Conservation (phyloP, 2,888 invertebrate genomes). For the Drosophila phalerata region DNA sequence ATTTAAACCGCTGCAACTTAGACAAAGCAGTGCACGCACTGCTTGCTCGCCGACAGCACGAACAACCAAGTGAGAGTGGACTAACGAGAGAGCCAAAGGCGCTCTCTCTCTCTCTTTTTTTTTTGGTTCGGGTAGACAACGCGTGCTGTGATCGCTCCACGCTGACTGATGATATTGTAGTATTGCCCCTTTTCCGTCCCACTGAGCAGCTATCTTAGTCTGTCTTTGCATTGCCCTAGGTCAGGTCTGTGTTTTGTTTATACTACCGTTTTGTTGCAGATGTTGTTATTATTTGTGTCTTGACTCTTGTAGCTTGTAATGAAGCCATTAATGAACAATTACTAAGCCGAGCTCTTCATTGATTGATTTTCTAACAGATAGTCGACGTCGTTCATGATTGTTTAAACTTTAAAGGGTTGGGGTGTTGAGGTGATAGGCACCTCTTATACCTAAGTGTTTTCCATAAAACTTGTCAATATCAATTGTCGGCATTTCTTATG, state of each 20-base stretch:
- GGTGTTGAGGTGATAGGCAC: not conserved
- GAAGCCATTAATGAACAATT: conserved; percentile 73
- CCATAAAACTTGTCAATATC: not conserved
- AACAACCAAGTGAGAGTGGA: conserved; percentile 9
- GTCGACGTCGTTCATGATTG: not conserved
- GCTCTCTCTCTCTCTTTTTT: not conserved
- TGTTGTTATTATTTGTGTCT: conserved; percentile 15
- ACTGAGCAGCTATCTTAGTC: not conserved
- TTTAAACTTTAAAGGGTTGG: not conserved
- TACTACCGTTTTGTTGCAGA: conserved; percentile 51
- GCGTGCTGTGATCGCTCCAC: conserved; percentile 51
- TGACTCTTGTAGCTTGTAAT: conserved; percentile 58
- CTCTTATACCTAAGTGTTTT: not conserved
- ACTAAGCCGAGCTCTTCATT: conserved; percentile 54
- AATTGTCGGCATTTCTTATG: not conserved
- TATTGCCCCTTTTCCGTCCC: not conserved
- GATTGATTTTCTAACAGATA: conserved; percentile 52
- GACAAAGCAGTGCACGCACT: conserved; percentile 52
- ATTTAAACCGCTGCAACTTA: conserved; percentile 56
- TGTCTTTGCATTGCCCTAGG: conserved; percentile 72
- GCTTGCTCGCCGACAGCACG: conserved; percentile 38
- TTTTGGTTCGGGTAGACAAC: conserved; percentile 36
- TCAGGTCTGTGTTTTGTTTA: conserved; percentile 65
- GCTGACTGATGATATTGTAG: conserved; percentile 25
- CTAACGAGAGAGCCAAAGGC: conserved; percentile 17